Base-by-base conservation (phyloP, 92 coral and sea anemone genomes). In the Porites evermanni region DNA sequence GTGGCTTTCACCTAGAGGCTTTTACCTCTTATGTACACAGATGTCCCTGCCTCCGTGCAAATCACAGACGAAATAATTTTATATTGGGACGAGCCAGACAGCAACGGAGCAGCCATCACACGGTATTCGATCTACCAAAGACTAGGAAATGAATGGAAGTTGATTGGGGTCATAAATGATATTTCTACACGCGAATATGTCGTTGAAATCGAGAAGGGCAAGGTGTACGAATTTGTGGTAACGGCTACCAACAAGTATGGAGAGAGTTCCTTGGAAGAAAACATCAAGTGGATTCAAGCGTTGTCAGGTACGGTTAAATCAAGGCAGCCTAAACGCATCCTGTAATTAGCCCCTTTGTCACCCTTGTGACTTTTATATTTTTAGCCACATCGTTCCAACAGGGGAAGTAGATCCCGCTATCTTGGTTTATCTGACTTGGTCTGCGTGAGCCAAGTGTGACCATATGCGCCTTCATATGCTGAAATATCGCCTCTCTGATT, bases 181-280 rank as follows among this genome's bases (percentile, higher is more conserved):
- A 52, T 51, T 29, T 56, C 81, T 8, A 19, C 6, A 18, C 63
- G 64, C 10, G 78, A n/a, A 53, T 78, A 29, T 10, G 63, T 17
- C 10, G 26, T 78, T 54, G 5, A 21, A 56, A 13, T 54, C 65
- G 56, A 61, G n/a, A 12, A 53, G 20, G 67, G 32, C 64, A 76
- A 56, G 66, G 32, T 6, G 44, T 76, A 53, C 29, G 69, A 77
- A n/a, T 60, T 77, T 58, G 81, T 60, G 53, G 69, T 77, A 17
- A 77, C 81, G 4, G 81, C 81, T 6, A 77, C 70, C 12, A 77
- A 77, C 70, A 64, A 56, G 47, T 77, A 60, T 60, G 81, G 81
- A 14, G 81, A 77, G 16, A 60, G 69, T 29, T 13, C 70, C 4
- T 12, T 20, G 65, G 19, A 13, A 7, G 78, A n/a, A 54, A 38